Evolutionary conservation across 2,113 vertebrate species (phyloP).

Genomic region (Campylomormyrus tamandua): DNA sequence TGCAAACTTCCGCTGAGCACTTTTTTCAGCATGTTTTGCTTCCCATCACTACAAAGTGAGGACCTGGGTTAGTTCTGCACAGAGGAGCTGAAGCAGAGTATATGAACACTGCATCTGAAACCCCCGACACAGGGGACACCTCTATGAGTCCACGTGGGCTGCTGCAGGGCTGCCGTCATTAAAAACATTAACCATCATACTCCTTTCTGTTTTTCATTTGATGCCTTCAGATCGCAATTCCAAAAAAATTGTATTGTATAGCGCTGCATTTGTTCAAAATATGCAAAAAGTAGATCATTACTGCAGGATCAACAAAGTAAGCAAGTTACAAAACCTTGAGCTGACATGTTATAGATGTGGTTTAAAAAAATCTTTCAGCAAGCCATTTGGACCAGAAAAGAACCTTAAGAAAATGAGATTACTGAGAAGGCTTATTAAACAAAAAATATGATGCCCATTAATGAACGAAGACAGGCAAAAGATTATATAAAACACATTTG

Average conservation of each 20-base stretch:
- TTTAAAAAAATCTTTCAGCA: not conserved
- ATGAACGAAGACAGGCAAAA: not conserved
- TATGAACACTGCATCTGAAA: not conserved
- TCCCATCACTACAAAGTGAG: not conserved
- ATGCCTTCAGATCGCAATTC: not conserved
- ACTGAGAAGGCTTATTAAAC: not conserved
- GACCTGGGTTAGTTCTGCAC: not conserved
- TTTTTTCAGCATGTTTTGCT: not conserved
- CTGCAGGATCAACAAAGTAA: not conserved
- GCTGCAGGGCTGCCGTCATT: not conserved
- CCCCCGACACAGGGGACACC: not conserved
- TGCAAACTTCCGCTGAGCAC: not conserved
- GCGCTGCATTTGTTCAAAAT: not conserved
- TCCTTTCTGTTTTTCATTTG: not conserved
- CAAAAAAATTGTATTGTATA: not conserved
- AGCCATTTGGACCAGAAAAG: not conserved
- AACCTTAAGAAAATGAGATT: not conserved
- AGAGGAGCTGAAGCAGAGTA: not conserved
- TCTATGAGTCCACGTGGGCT: not conserved
- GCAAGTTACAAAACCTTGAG: not conserved
- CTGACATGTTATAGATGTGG: not conserved
- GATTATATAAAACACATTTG: not conserved
- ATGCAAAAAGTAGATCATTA: not conserved
- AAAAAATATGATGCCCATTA: not conserved
- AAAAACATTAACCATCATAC: not conserved